A percentile compares a stretch with the other conserved stretches of the same genome.
These are phyloP conservation scores for Eleutherodactylus coqui DNA, from an alignment of 2,797 vertebrate genomes.

Conservation along the genomic window DNA sequence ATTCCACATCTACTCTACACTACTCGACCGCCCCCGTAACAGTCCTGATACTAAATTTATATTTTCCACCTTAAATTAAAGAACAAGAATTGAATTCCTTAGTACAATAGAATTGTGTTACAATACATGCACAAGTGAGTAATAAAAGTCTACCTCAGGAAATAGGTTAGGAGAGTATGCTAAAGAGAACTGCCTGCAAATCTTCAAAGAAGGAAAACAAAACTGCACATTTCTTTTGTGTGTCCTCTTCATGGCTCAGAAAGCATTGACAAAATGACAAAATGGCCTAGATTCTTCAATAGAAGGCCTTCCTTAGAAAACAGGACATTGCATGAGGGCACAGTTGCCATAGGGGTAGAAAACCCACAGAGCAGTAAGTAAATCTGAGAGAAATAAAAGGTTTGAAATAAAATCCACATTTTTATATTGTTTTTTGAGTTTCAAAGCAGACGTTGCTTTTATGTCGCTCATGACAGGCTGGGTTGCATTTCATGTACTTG, in stretches of 20 bases:
- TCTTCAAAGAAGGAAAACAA: conserved; percentile 70
- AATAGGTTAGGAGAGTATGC: conserved; percentile 66
- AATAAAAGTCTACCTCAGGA: conserved; percentile 39
- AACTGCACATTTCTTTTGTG: conserved; percentile 72
- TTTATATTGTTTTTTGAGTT: conserved; percentile 51
- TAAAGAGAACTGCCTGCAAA: conserved; percentile 72
- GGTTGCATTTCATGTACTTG: neutral
- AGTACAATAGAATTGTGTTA: neutral
- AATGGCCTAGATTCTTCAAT: conserved; percentile 77
- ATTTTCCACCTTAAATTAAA: neutral
- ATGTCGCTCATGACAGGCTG: conserved; percentile 9
- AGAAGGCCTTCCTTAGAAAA: conserved; percentile 73
- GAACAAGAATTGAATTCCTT: neutral
- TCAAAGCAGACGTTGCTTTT: conserved; percentile 32
- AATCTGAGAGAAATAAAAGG: conserved; percentile 68
- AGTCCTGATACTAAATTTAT: neutral
- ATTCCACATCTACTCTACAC: neutral
- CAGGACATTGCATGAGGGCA: conserved; percentile 70
- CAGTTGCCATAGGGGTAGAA: conserved; percentile 75
- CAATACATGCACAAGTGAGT: conserved; percentile 20
- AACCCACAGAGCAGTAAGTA: conserved; percentile 72
- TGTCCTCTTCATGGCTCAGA: conserved; percentile 79
- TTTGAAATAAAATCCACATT: conserved; percentile 65
- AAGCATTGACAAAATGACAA: conserved; percentile 76
- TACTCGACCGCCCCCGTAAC: neutral